phyloP scores from a whole-genome alignment of 2,113 vertebrate genomes.

The Etheostoma cragini region DNA sequence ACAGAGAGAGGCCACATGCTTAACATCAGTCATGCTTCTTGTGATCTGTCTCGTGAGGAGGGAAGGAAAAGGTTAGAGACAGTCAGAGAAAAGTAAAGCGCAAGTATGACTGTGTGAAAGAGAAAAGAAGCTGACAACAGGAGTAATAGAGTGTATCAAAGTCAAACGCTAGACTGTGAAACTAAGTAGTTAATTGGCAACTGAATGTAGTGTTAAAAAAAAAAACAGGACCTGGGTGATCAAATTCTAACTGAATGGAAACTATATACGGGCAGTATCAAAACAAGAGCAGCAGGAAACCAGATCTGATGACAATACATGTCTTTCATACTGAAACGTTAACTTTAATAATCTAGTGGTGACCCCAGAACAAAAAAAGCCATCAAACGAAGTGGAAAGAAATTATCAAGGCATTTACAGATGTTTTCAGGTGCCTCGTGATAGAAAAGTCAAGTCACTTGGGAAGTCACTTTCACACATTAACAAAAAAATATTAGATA shows the following conservation, averaged over 20 bases:
- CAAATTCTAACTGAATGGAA: neutral
- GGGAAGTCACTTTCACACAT: slow-evolving; percentile 16
- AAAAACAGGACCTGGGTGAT: neutral
- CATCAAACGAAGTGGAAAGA: neutral
- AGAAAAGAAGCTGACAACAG: neutral
- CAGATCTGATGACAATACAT: neutral
- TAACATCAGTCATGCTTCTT: slow-evolving; percentile 22
- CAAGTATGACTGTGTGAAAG: neutral
- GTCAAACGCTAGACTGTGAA: neutral
- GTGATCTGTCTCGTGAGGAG: neutral
- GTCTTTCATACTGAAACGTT: neutral
- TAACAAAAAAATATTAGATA: slow-evolving; percentile 27
- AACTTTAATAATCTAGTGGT: neutral
- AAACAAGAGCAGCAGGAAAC: slow-evolving; percentile 2
- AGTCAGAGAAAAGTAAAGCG: neutral
- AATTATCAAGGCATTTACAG: neutral
- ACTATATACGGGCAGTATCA: neutral
- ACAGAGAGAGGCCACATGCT: slow-evolving; percentile 23
- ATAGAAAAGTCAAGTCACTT: slow-evolving; percentile 26
- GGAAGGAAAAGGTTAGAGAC: neutral
- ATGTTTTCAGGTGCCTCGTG: neutral
- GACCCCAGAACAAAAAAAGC: neutral
- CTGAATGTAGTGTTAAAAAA: neutral
- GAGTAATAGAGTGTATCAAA: neutral
- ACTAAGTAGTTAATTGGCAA: neutral